Base-by-base conservation (phyloP, 2,888 invertebrate genomes). In the Drosophila anomelani region DNA sequence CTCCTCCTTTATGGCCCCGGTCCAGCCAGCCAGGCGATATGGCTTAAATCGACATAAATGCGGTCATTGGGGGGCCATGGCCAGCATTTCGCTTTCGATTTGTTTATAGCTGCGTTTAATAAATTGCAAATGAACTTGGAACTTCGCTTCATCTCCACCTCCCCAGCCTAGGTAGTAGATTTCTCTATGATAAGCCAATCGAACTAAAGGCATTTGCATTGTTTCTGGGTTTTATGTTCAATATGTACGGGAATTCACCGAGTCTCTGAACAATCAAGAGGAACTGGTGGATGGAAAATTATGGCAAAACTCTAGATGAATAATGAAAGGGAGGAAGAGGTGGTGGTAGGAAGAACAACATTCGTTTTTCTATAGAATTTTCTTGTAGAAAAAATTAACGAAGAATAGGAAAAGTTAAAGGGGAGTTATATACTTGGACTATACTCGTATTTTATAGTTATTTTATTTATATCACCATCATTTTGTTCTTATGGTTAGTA, bases 21-120 rank as follows among this genome's bases (percentile, higher is more conserved):
- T 68, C 68, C 68, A 68, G 51, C 34, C 51, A 51, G 20, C 34
- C 20, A 34, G 51, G 36, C 46, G 70, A 68, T 68, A 56, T 47
- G 77, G 75, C 78, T 80, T 82, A 78, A 68, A 84, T 79, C 85
- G 85, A 81, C 79, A 87, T 79, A 82, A 85, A 85, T 85, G 77
- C 80, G 68, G 75, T 63, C 75, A 78, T 76, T 77, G 84, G 54
- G 56, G 36, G 44, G 46, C 41, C 60, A 56, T 60, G 69, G 69
- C 53, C 64, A 68, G 72, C 76, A 75, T 59, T 68, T 81, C 75
- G 79, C 73, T 75, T 84, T 87, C 82, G 87, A 87, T 83, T 87
- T 84, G 83, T 85, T 87, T 85, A 81, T 83, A 43, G 78, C 78
- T 76, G 70, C 64, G 79, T 79, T 87, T 78, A 76, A 87, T 81